These are phyloP conservation scores for Lasius fuliginosus DNA, from an alignment of 2,888 invertebrate genomes.

Conservation along the genomic window DNA sequence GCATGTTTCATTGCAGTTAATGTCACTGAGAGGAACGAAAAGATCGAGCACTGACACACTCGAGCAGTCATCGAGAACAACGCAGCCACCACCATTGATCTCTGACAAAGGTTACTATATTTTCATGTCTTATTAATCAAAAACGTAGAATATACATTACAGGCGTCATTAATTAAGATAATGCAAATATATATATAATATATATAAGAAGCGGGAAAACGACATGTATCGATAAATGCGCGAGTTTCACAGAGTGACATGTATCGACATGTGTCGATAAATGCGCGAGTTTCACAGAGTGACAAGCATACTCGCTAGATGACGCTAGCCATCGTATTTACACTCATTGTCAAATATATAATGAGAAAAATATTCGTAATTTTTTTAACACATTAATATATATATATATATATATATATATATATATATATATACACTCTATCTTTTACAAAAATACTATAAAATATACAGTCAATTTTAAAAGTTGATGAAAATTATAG, in stretches of 20 bases:
- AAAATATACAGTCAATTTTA: too few species aligned
- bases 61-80: slow-evolving; percentile 76
- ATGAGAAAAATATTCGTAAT: too few species aligned
- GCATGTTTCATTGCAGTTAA: slow-evolving; percentile 85
- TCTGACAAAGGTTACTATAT: slow-evolving; percentile 88
- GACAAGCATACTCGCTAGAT: neutral
- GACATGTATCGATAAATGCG: neutral
- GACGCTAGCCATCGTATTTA: neutral
- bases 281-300: neutral
- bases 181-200: neutral
- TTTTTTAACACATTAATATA: too few species aligned
- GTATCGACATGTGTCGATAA: neutral
- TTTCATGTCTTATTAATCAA: neutral
- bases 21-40: slow-evolving; percentile 88
- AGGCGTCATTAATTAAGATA: neutral
- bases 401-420: too few species aligned
- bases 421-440: too few species aligned
- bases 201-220: neutral
- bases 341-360: too few species aligned
- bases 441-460: too few species aligned
- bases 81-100: slow-evolving; percentile 89
- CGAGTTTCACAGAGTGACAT: too few species aligned
- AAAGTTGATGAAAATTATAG: too few species aligned
- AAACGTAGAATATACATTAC: neutral
- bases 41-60: slow-evolving; percentile 87